Evolutionary conservation across 2,113 vertebrate genomes (phyloP).

Genomic region (Tor tambroides): DNA sequence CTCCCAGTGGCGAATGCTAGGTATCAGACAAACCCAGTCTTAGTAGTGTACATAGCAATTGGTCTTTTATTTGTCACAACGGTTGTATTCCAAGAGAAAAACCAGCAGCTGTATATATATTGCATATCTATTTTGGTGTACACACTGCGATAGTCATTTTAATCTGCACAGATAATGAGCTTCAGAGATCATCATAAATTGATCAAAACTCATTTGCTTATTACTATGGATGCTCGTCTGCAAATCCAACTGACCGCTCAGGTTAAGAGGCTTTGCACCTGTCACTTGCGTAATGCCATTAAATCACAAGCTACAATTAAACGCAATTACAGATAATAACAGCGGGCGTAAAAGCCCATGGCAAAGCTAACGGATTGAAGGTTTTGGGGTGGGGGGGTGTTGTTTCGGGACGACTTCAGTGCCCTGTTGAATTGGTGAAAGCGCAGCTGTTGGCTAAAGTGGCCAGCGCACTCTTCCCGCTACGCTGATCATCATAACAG

Average conservation of each 20-base stretch:
- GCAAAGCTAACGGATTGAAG: constrained; percentile 26
- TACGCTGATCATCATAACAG: constrained; percentile 30
- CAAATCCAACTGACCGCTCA: constrained; percentile 56
- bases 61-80: background rate
- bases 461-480: background rate
- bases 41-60: background rate
- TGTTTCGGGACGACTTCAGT: background rate
- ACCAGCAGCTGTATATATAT: background rate
- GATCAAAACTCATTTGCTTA: constrained; percentile 60
- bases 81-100: background rate
- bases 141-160: background rate
- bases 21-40: background rate
- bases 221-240: background rate
- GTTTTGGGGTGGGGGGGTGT: background rate
- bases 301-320: constrained; percentile 67
- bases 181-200: constrained; percentile 23
- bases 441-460: constrained; percentile 55
- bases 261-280: constrained; percentile 76
- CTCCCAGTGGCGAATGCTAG: background rate
- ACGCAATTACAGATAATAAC: constrained; percentile 68
- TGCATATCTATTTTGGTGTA: background rate
- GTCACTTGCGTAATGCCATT: constrained; percentile 73
- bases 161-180: constrained; percentile 19
- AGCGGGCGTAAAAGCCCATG: constrained; percentile 10
- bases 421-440: constrained; percentile 37